phyloP scores from a whole-genome alignment of 2,113 vertebrate genomes.

The Cheilinus undulatus region DNA sequence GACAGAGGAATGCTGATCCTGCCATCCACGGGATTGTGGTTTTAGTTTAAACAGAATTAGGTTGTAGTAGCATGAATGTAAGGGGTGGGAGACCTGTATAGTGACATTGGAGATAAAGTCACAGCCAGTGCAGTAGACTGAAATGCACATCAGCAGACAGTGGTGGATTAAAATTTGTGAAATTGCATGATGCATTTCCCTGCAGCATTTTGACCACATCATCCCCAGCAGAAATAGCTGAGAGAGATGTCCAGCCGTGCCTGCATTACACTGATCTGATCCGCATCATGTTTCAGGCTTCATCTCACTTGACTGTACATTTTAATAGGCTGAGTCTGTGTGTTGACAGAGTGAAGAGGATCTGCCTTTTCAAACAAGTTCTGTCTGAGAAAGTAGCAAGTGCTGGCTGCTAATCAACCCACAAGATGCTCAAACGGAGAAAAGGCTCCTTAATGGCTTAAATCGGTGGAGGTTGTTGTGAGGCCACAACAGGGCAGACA shows the following conservation, averaged over 20 bases:
- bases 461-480: neutral
- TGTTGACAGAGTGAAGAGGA: slow-evolving; percentile 17
- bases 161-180: slow-evolving; percentile 24
- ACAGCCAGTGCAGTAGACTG: slow-evolving; percentile 14
- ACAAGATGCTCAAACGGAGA: neutral
- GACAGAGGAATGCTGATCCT: slow-evolving; percentile 65
- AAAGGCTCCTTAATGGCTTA: slow-evolving; percentile 1
- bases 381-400: slow-evolving; percentile 8
- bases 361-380: slow-evolving; percentile 17
- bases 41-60: slow-evolving; percentile 53
- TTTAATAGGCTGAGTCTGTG: slow-evolving; percentile 42
- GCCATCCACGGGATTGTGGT: slow-evolving; percentile 49
- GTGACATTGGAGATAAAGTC: slow-evolving; percentile 14
- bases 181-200: slow-evolving; percentile 23
- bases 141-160: neutral
- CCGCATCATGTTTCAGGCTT: slow-evolving; percentile 28
- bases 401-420: slow-evolving; percentile 9
- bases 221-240: slow-evolving; percentile 35
- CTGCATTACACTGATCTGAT: slow-evolving; percentile 39
- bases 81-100: slow-evolving; percentile 8
- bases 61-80: slow-evolving; percentile 34
- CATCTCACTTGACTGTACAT: slow-evolving; percentile 36
- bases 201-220: slow-evolving; percentile 16
- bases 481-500: neutral
- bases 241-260: slow-evolving; percentile 42